phyloP scores from a whole-genome alignment of 2,113 vertebrate species.

The Tenebrosternarchus preto region DNA sequence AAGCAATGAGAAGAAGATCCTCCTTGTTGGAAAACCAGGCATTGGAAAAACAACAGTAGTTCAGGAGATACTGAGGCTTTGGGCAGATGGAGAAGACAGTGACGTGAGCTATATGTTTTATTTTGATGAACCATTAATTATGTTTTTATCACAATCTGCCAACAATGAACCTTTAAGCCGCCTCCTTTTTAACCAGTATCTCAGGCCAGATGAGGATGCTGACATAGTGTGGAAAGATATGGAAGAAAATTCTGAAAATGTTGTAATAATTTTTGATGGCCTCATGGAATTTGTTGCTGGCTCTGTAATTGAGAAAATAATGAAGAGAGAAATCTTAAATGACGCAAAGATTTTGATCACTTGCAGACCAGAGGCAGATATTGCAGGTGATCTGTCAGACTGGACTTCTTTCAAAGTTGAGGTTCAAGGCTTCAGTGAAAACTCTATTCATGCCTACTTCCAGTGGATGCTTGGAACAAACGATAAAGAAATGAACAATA shows the following conservation, averaged over 20 bases:
- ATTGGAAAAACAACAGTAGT: slow-evolving; percentile 52
- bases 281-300: slow-evolving; percentile 34
- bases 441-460: slow-evolving; percentile 47
- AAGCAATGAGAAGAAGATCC: slow-evolving; percentile 47
- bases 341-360: slow-evolving; percentile 50
- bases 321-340: slow-evolving; percentile 37
- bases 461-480: slow-evolving; percentile 37
- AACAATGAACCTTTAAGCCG: slow-evolving; percentile 12
- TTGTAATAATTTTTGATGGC: slow-evolving; percentile 50
- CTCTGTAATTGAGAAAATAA: slow-evolving; percentile 22
- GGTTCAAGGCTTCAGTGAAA: slow-evolving; percentile 47
- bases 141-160: slow-evolving; percentile 21
- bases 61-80: slow-evolving; percentile 47
- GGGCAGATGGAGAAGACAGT: slow-evolving; percentile 37
- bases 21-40: slow-evolving; percentile 56
- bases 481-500: not conserved
- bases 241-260: slow-evolving; percentile 52
- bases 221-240: slow-evolving; percentile 43
- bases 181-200: slow-evolving; percentile 47
- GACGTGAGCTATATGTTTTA: slow-evolving; percentile 52
- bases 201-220: not conserved
- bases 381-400: slow-evolving; percentile 33
- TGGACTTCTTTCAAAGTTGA: slow-evolving; percentile 52
- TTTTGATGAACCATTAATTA: slow-evolving; percentile 48
- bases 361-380: slow-evolving; percentile 51